phyloP scores from a whole-genome alignment of 1,140 invertebrate species.

The Diprion similis region DNA sequence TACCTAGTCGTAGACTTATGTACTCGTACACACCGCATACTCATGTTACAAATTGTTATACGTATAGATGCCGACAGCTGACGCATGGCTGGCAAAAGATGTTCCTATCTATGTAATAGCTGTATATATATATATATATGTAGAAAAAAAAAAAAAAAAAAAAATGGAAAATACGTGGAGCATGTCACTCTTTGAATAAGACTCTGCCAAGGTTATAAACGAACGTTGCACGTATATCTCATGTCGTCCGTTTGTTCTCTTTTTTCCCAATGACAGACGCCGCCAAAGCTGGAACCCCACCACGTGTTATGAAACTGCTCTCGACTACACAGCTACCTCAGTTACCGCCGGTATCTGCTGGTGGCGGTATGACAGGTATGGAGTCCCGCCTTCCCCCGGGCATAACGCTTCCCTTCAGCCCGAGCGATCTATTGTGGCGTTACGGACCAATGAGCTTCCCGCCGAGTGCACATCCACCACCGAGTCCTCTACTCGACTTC shows the following conservation, averaged over 20 bases:
- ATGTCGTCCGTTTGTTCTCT: background rate
- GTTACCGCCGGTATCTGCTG: slow-evolving; percentile 66
- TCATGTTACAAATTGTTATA: too few relatives aligned
- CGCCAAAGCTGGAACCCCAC: slow-evolving; percentile 19
- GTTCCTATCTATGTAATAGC: too few relatives aligned
- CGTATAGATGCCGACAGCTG: too few relatives aligned
- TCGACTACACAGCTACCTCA: slow-evolving; percentile 65
- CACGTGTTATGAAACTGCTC: slow-evolving; percentile 70
- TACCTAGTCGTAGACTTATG: too few relatives aligned
- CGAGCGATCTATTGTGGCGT: slow-evolving; percentile 81
- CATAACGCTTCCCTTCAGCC: slow-evolving; percentile 73
- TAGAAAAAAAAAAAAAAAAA: too few relatives aligned
- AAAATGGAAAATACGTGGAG: too few relatives aligned
- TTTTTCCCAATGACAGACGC: background rate
- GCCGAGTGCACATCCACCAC: slow-evolving; percentile 67
- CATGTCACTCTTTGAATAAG: background rate
- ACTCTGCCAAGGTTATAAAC: background rate
- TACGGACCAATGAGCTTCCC: slow-evolving; percentile 74
- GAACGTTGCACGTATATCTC: background rate
- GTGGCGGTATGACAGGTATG: slow-evolving; percentile 63
- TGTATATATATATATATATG: too few relatives aligned
- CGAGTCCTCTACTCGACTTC: slow-evolving; percentile 79
- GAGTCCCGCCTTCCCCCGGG: slow-evolving; percentile 68
- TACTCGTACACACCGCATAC: too few relatives aligned
- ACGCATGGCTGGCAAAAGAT: too few relatives aligned